These are phyloP conservation scores for Chrysomela aeneicollis DNA, from an alignment of 2,888 invertebrate genomes.

Conservation along the genomic window DNA sequence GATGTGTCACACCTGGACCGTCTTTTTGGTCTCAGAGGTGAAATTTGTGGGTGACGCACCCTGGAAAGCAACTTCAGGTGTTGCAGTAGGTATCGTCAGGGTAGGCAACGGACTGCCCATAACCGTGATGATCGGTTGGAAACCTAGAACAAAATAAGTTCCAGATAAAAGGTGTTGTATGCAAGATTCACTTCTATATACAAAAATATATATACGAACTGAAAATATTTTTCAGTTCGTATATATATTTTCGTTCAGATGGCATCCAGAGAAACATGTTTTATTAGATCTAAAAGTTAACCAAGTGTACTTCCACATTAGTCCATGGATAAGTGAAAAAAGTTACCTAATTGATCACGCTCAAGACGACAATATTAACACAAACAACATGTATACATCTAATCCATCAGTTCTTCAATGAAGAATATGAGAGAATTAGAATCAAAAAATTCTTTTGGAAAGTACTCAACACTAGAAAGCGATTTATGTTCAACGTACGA, in stretches of 20 bases:
- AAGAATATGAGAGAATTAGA: too few relatives aligned
- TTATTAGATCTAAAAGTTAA: too few relatives aligned
- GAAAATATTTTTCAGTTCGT: too few relatives aligned
- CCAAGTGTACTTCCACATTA: slow-evolving; percentile 48
- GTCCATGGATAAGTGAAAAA: slow-evolving; percentile 45
- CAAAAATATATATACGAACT: too few relatives aligned
- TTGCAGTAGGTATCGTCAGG: slow-evolving; percentile 40
- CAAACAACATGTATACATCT: too few relatives aligned
- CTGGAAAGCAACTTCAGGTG: slow-evolving; percentile 57
- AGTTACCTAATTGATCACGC: slow-evolving; percentile 49
- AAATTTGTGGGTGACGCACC: slow-evolving; percentile 51
- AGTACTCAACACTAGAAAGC: too few relatives aligned
- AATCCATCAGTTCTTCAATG: too few relatives aligned
- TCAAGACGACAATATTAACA: slow-evolving; percentile 36
- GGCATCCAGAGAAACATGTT: too few relatives aligned
- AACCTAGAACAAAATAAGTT: slow-evolving; percentile 59
- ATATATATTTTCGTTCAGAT: too few relatives aligned
- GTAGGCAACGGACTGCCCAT: slow-evolving; percentile 61
- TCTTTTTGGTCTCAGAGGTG: slow-evolving; percentile 51
- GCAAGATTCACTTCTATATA: too few relatives aligned
- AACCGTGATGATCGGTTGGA: slow-evolving; percentile 68
- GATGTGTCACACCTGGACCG: slow-evolving; percentile 72
- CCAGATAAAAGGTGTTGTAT: neutral
- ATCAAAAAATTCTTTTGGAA: too few relatives aligned
- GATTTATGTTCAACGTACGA: too few relatives aligned